These are phyloP conservation scores for Torymus tubicola DNA, from an alignment of 2,888 invertebrate species.

Conservation along the genomic window DNA sequence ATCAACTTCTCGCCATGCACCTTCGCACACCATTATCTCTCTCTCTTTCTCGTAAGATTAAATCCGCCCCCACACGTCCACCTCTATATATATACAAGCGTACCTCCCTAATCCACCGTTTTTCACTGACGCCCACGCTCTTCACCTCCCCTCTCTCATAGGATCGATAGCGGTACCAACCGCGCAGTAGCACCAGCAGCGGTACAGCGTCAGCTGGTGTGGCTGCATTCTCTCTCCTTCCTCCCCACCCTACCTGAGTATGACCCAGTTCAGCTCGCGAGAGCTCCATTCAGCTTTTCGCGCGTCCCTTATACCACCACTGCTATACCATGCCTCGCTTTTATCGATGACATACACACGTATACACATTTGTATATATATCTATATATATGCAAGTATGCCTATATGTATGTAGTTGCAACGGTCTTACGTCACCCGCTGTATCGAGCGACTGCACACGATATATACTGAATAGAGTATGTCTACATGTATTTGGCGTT, in stretches of 20 bases:
- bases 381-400: too few species aligned
- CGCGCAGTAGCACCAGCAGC: conserved; percentile 1
- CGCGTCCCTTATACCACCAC: neutral
- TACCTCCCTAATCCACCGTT: neutral
- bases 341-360: neutral
- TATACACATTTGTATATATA: neutral
- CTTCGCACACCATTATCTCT: neutral
- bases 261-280: conserved; percentile 67
- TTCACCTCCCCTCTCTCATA: neutral
- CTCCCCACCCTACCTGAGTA: neutral
- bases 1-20: too few species aligned
- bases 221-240: conserved; percentile 31
- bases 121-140: neutral
- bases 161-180: neutral
- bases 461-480: too few species aligned
- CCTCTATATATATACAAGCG: too few species aligned
- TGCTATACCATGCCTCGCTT: neutral
- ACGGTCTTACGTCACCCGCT: too few species aligned
- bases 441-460: too few species aligned
- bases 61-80: neutral
- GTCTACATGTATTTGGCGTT: too few species aligned
- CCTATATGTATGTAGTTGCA: too few species aligned
- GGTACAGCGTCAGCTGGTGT: conserved; percentile 62
- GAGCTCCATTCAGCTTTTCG: conserved; percentile 72
- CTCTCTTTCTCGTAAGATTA: neutral